Evolutionary conservation across 2,888 invertebrate species (phyloP).

Genomic region (Agrotis exclamationis): DNA sequence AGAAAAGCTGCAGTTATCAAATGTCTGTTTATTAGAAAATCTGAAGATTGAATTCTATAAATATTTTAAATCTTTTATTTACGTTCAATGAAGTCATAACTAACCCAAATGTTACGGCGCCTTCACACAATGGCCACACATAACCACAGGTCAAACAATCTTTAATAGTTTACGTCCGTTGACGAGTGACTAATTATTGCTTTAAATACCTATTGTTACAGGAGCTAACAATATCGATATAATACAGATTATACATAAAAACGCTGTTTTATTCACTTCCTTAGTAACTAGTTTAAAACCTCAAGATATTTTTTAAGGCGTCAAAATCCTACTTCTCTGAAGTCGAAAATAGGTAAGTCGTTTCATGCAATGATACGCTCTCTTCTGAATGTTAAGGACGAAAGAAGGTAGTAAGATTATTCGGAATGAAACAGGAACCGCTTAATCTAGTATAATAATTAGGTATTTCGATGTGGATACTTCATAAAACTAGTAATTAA

Average conservation of each 20-base stretch:
- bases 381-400: too few species aligned
- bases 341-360: too few species aligned
- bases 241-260: conserved; percentile 39
- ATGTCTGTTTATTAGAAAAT: too few species aligned
- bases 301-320: not conserved
- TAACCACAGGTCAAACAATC: conserved; percentile 36
- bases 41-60: too few species aligned
- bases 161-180: conserved; percentile 40
- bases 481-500: too few species aligned
- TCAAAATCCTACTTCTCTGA: not conserved
- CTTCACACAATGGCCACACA: conserved; percentile 37
- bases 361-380: too few species aligned
- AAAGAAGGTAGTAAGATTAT: too few species aligned
- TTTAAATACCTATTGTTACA: conserved; percentile 51
- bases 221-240: conserved; percentile 40
- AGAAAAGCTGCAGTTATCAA: too few species aligned
- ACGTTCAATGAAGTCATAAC: conserved; percentile 11
- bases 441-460: too few species aligned
- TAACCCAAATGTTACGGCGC: not conserved
- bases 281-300: conserved; percentile 6
- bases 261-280: conserved; percentile 24
- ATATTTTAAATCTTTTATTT: not conserved
- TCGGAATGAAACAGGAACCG: too few species aligned
- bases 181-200: conserved; percentile 53
- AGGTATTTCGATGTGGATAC: too few species aligned